phyloP scores from a whole-genome alignment of 2,797 vertebrate species.

The Orientallactaga sibirica region DNA sequence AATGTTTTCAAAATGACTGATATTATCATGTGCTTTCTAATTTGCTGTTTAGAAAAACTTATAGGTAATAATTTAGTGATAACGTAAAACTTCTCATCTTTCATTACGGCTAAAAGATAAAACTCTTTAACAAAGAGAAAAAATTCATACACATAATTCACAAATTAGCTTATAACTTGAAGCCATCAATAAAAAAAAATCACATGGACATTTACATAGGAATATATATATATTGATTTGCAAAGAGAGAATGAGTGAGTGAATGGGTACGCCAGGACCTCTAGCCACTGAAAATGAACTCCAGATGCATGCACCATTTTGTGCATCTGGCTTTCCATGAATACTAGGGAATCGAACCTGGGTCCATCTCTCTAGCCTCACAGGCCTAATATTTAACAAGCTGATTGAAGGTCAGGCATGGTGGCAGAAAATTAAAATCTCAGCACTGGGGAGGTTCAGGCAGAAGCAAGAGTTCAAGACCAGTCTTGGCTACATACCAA shows the following conservation, averaged over 20 bases:
- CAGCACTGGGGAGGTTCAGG: not conserved
- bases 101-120: slow-evolving; percentile 22
- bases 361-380: too few species aligned
- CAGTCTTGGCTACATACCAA: not conserved
- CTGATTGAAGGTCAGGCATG: not conserved
- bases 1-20: slow-evolving; percentile 1
- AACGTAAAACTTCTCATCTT: slow-evolving; percentile 16
- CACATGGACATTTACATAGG: slow-evolving; percentile 8
- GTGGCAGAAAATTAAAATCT: not conserved
- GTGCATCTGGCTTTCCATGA: too few species aligned
- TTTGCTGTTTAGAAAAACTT: slow-evolving; percentile 18
- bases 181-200: slow-evolving; percentile 31
- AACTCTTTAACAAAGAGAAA: slow-evolving; percentile 55
- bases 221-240: not conserved
- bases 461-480: not conserved
- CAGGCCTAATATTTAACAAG: slow-evolving; percentile 7
- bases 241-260: too few species aligned
- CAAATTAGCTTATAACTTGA: slow-evolving; percentile 21
- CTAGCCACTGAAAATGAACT: too few species aligned
- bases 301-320: too few species aligned
- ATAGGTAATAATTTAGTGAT: slow-evolving; percentile 30
- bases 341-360: too few species aligned
- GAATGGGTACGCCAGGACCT: too few species aligned
- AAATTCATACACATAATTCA: slow-evolving; percentile 40
- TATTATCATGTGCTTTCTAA: slow-evolving; percentile 15